Evolutionary conservation across 2,888 invertebrate genomes (phyloP).

Genomic region (Archips xylosteana): DNA sequence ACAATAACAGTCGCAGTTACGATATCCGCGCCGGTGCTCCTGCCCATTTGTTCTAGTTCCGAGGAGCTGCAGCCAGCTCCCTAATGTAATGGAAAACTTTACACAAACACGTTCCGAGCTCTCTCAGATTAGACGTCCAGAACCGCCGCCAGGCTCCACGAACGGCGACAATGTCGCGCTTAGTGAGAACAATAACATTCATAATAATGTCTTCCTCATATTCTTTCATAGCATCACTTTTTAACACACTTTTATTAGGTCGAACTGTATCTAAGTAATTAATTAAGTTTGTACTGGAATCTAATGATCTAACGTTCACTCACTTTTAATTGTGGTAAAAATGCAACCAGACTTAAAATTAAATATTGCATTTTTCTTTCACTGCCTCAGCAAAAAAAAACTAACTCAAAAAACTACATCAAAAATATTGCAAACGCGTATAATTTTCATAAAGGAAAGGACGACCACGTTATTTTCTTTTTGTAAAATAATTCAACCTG

Average conservation of each 20-base stretch:
- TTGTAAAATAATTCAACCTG: no score
- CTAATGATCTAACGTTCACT: no score
- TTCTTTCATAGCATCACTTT: background rate
- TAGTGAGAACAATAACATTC: constrained; percentile 14
- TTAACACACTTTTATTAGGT: background rate
- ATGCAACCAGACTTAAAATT: no score
- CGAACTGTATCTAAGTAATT: no score
- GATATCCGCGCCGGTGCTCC: constrained; percentile 71
- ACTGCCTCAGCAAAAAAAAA: no score
- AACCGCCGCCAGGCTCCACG: constrained; percentile 45
- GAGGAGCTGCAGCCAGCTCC: constrained; percentile 55
- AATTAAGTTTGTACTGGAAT: no score
- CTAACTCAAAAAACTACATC: background rate
- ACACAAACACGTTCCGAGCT: constrained; percentile 69
- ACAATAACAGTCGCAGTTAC: constrained; percentile 81
- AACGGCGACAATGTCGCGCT: constrained; percentile 1
- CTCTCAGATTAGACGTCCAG: constrained; percentile 63
- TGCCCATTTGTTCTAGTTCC: constrained; percentile 80
- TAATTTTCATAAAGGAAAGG: no score
- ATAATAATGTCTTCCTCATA: background rate
- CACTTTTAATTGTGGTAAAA: no score
- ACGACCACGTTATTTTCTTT: no score
- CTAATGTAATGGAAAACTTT: constrained; percentile 80
- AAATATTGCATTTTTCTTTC: background rate
- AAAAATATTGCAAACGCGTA: no score